Base-by-base conservation (phyloP, 1,140 invertebrate genomes). In the Hestina assimilis region DNA sequence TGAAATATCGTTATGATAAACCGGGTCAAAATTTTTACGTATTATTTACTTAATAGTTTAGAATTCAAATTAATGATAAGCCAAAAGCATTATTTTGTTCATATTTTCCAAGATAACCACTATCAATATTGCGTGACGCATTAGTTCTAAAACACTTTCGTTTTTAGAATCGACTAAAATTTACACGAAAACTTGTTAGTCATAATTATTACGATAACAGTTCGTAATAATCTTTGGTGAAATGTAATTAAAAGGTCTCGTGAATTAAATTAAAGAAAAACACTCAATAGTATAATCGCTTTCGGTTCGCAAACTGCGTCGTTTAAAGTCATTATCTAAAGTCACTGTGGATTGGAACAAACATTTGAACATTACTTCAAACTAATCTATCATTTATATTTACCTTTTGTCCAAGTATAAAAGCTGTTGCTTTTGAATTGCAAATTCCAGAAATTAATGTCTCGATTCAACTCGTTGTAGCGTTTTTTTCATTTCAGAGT, bases 301-400 rank as follows among this genome's bases (percentile, higher is more conserved):
- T 46, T 26, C 9, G 24, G 51, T 40, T 64, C 59, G 60, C 63
- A 69, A 73, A 71, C 60, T 66, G 60, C 26, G 63, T 59, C 57
- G 48, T 63, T 68, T 69, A 38, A 57, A 69, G 50, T 43, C 43
- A 67, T 67, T 73, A 57, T 63, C 62, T 63, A 57, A 48, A 41
- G 41, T 56, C 24, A 66, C 52, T 54, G 53, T 67, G 58, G 70
- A 60, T 47, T 68, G 60, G 45, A 60, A 69, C 66, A 76, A 82
- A 80, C 74, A 76, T 82, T 77, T 73, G 66, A 50, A 70, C 69
- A 74, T 72, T 78, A 76, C 66, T 66, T 55, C 55, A 64, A 53
- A 60, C 42, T 70, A 65, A 85, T 82, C 79, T 72, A 82, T 83
- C 80, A 79, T 74, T 75, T 70, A 55, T 59, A 70, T 72, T 78